These are phyloP conservation scores for Coleophora deauratella DNA, from an alignment of 2,888 invertebrate genomes.

Conservation along the genomic window DNA sequence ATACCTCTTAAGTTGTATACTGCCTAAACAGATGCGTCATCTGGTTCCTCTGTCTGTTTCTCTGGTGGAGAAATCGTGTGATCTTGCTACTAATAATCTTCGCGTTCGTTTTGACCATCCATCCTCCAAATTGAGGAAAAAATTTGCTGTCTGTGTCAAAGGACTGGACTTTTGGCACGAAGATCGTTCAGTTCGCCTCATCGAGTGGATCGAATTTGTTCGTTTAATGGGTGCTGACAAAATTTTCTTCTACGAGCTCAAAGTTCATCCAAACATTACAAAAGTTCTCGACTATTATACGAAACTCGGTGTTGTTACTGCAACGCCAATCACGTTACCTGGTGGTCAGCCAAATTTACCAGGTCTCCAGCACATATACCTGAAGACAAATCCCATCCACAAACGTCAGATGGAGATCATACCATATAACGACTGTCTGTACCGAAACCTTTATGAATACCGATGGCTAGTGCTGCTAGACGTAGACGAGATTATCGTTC, in stretches of 20 bases:
- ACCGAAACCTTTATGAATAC: conserved; percentile 92
- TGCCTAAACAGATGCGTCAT: conserved; percentile 82
- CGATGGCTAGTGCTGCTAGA: conserved; percentile 91
- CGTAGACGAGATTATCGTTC: conserved; percentile 96
- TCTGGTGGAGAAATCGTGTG: conserved; percentile 87
- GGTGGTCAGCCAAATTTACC: conserved; percentile 93
- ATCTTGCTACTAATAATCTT: conserved; percentile 88
- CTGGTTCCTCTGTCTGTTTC: conserved; percentile 89
- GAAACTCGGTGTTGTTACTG: conserved; percentile 78
- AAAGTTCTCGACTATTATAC: conserved; percentile 84
- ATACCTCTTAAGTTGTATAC: conserved; percentile 90
- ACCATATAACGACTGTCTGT: conserved; percentile 96
- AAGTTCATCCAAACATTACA: conserved; percentile 91
- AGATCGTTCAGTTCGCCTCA: conserved; percentile 89
- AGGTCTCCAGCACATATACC: conserved; percentile 89
- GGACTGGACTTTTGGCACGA: conserved; percentile 94
- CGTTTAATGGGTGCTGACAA: conserved; percentile 91
- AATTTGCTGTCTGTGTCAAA: conserved; percentile 94
- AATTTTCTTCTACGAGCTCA: conserved; percentile 91
- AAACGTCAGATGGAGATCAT: conserved; percentile 96
- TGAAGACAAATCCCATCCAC: conserved; percentile 92
- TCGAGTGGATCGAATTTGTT: conserved; percentile 95
- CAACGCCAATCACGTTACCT: conserved; percentile 87
- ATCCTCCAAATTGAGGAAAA: conserved; percentile 73
- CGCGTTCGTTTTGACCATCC: conserved; percentile 85